These are phyloP conservation scores for Adela reaumurella DNA, from an alignment of 2,888 invertebrate genomes.

Conservation along the genomic window DNA sequence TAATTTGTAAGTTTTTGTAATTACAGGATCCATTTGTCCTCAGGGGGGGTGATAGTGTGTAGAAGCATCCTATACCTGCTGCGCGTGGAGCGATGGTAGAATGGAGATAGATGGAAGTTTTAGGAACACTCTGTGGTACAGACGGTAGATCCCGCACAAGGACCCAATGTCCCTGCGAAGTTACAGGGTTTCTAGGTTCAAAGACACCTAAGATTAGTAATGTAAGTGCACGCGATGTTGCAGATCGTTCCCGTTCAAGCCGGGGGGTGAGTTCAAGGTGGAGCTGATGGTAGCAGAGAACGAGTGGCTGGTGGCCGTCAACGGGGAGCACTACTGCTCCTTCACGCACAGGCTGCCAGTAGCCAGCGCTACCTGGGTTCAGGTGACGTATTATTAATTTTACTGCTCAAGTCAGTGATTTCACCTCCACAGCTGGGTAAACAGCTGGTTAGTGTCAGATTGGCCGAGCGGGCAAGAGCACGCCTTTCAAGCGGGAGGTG, in stretches of 20 bases:
- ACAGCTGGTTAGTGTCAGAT: too few relatives aligned
- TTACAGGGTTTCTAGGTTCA: too few relatives aligned
- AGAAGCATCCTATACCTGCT: not conserved
- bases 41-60: not conserved
- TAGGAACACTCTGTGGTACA: too few relatives aligned
- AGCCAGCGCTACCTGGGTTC: conserved; percentile 37
- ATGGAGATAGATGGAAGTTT: not conserved
- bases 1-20: too few relatives aligned
- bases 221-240: conserved; percentile 11
- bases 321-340: conserved; percentile 70
- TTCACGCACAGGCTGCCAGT: conserved; percentile 58
- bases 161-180: too few relatives aligned
- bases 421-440: too few relatives aligned
- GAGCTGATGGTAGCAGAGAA: conserved; percentile 58
- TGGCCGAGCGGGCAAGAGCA: too few relatives aligned
- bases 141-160: not conserved
- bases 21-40: too few relatives aligned
- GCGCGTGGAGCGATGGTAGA: not conserved
- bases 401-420: too few relatives aligned
- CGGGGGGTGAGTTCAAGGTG: conserved; percentile 48
- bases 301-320: conserved; percentile 65
- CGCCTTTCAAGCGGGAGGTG: too few relatives aligned
- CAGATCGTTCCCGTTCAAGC: conserved; percentile 47
- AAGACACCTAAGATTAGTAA: not conserved
- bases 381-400: too few relatives aligned